Conservation (phyloP, 2,113 vertebrate genomes). For the Stigmatopora nigra region DNA sequence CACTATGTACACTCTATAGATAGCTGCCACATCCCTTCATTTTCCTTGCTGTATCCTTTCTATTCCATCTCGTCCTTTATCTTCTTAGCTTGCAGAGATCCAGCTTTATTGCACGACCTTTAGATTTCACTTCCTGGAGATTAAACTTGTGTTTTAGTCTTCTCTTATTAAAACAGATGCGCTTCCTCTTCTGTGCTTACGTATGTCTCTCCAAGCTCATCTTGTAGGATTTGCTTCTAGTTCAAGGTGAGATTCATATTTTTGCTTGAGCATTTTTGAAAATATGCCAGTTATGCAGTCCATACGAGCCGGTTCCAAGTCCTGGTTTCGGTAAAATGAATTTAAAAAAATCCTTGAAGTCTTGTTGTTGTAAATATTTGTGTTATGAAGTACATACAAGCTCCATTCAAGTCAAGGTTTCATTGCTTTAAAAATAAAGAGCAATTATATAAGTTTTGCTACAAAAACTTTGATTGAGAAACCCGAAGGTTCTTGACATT, state of each 20-base stretch:
- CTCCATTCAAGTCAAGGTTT: too few species aligned
- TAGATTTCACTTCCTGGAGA: constrained; percentile 49
- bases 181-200: constrained; percentile 13
- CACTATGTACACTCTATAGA: neutral
- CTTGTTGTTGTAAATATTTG: neutral
- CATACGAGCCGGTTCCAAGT: neutral
- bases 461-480: too few species aligned
- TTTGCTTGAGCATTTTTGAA: constrained; percentile 2
- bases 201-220: neutral
- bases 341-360: too few species aligned
- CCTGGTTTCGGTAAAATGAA: neutral
- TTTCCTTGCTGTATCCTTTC: neutral
- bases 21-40: neutral
- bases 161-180: constrained; percentile 47
- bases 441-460: too few species aligned
- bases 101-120: constrained; percentile 55
- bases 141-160: constrained; percentile 53
- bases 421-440: too few species aligned
- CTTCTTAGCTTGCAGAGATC: constrained; percentile 40
- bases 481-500: neutral
- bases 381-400: neutral
- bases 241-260: neutral
- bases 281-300: neutral
- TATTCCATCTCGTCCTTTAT: neutral
- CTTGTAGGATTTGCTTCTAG: neutral